Percentiles rank a stretch among this genome's conserved stretches.
Evolutionary conservation across 2,113 vertebrate species (phyloP).

Genomic region (Eulemur rufifrons): DNA sequence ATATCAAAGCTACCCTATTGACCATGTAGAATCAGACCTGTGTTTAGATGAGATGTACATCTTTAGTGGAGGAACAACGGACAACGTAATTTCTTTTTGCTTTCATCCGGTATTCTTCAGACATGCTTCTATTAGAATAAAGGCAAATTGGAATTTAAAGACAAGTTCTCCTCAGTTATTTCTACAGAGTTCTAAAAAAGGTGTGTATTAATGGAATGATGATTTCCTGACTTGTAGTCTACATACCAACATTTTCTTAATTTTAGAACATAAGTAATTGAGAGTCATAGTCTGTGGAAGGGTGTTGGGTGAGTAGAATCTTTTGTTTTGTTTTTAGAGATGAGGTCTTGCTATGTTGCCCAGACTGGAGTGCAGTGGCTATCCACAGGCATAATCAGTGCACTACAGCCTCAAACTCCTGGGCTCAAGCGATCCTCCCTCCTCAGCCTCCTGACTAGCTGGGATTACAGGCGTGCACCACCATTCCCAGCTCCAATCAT

Average conservation of each 20-base stretch:
- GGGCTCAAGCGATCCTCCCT: not conserved
- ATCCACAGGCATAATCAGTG: not conserved
- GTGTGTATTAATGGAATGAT: not conserved
- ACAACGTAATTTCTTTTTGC: not conserved
- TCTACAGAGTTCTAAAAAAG: not conserved
- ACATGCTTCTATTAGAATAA: not conserved
- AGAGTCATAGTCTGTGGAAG: not conserved
- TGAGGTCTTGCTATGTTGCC: not conserved
- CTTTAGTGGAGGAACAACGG: not conserved
- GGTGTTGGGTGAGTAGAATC: not conserved
- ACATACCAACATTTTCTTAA: not conserved
- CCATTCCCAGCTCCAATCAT: not conserved
- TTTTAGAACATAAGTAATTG: not conserved
- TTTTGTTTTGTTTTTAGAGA: not conserved
- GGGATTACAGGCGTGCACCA: not conserved
- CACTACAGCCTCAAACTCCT: not conserved
- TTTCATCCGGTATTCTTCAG: not conserved
- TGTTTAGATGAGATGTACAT: not conserved
- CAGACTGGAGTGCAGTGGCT: not conserved
- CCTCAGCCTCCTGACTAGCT: not conserved
- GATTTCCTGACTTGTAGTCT: not conserved
- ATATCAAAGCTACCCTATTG: not conserved
- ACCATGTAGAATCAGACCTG: not conserved
- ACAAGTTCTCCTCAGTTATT: not conserved
- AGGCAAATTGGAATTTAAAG: constrained; percentile 31